These are phyloP conservation scores for Rutpela maculata DNA, from an alignment of 2,888 invertebrate species.

Conservation along the genomic window DNA sequence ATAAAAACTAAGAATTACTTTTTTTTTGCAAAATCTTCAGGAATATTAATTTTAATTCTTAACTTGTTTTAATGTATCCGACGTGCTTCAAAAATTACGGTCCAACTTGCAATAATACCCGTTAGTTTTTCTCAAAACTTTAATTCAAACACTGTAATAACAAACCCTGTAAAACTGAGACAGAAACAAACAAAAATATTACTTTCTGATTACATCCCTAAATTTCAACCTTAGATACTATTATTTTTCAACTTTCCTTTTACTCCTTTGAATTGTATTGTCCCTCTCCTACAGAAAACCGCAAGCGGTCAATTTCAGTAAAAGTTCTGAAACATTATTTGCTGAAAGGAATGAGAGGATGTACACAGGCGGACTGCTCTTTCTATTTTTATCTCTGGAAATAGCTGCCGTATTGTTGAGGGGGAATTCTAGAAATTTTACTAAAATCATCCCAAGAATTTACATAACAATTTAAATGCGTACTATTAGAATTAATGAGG, in stretches of 20 bases:
- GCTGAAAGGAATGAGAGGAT: conserved; percentile 62
- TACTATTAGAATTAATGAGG: conserved; percentile 42
- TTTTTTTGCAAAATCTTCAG: too few species aligned
- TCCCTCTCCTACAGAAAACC: conserved; percentile 62
- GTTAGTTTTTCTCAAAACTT: too few species aligned
- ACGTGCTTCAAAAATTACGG: too few species aligned
- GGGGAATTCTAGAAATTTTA: conserved; percentile 59
- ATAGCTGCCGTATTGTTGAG: conserved; percentile 55
- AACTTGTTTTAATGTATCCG: too few species aligned
- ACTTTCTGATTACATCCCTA: conserved; percentile 10
- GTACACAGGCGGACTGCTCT: conserved; percentile 53
- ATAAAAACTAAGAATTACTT: too few species aligned
- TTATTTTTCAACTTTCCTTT: conserved; percentile 51
- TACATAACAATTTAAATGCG: conserved; percentile 49
- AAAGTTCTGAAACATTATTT: conserved; percentile 69
- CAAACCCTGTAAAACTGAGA: not conserved
- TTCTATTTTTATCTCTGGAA: conserved; percentile 57
- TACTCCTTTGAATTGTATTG: conserved; percentile 46
- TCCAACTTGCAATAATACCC: too few species aligned
- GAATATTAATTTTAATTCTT: too few species aligned
- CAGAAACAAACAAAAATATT: not conserved
- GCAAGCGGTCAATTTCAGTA: conserved; percentile 69
- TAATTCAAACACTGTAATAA: too few species aligned
- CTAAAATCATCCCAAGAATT: conserved; percentile 58
- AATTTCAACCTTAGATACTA: conserved; percentile 22